Evolutionary conservation across 2,888 invertebrate species (phyloP).

Genomic region (Pterobdella sp.): DNA sequence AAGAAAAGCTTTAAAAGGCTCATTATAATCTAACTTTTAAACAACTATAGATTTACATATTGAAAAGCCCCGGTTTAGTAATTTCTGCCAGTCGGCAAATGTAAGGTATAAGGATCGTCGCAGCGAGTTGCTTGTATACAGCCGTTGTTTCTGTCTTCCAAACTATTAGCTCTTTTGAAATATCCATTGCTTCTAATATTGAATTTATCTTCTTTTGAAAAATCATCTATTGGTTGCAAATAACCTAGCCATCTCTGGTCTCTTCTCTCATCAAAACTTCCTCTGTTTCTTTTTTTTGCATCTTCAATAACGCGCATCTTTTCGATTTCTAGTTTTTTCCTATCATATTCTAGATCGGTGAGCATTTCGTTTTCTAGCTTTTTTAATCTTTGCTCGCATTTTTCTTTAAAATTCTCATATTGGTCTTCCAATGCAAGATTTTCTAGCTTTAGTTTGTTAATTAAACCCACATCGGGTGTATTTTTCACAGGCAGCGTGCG

Average conservation of each 20-base stretch:
- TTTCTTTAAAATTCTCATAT: neutral
- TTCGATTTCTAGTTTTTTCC: neutral
- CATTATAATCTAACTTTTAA: neutral
- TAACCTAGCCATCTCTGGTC: neutral
- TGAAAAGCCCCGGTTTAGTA: neutral
- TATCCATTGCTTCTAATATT: neutral
- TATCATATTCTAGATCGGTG: neutral
- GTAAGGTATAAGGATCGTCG: slow-evolving; percentile 20
- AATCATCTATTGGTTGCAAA: neutral
- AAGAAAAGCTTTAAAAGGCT: neutral
- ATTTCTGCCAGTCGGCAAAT: slow-evolving; percentile 22
- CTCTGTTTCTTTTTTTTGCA: slow-evolving; percentile 8
- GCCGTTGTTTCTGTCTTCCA: neutral
- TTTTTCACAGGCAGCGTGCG: neutral
- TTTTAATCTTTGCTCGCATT: neutral
- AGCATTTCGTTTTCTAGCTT: neutral
- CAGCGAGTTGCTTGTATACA: neutral
- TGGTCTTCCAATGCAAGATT: neutral
- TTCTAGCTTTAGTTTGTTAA: neutral
- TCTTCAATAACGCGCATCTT: slow-evolving; percentile 1
- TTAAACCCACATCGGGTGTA: neutral
- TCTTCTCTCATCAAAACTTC: neutral
- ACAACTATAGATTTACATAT: neutral
- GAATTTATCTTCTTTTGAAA: neutral
- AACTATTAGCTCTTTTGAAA: neutral